Percentiles rank a stretch among this genome's conserved stretches.
These are phyloP conservation scores for Podarcis cretensis DNA, from an alignment of 2,113 vertebrate species.

Conservation along the genomic window DNA sequence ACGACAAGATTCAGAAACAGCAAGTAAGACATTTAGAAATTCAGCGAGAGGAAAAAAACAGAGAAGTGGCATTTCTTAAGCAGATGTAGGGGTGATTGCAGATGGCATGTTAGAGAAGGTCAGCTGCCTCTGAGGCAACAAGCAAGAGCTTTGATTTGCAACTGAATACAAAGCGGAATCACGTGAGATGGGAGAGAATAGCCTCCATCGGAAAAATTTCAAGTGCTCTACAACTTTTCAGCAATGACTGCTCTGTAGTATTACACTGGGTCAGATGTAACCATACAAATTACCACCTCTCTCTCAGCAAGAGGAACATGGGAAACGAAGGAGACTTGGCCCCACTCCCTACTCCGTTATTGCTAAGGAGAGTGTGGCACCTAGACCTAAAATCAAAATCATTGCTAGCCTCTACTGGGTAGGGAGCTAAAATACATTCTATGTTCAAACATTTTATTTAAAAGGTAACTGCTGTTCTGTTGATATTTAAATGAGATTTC, in stretches of 20 bases:
- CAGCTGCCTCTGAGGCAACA: slow-evolving; percentile 3
- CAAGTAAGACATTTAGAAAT: slow-evolving; percentile 28
- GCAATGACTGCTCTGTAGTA: background rate
- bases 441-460: background rate
- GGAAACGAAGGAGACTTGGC: background rate
- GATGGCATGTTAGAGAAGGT: slow-evolving; percentile 39
- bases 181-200: slow-evolving; percentile 6
- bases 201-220: background rate
- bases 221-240: background rate
- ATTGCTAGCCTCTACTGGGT: background rate
- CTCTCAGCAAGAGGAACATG: background rate
- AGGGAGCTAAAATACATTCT: background rate
- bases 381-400: background rate
- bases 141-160: slow-evolving; percentile 33
- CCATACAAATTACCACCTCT: background rate
- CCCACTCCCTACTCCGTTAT: background rate
- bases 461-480: background rate
- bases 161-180: slow-evolving; percentile 23
- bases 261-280: background rate
- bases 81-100: slow-evolving; percentile 28
- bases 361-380: background rate
- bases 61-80: slow-evolving; percentile 27
- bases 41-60: slow-evolving; percentile 33
- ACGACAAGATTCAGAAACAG: slow-evolving; percentile 32
- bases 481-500: background rate